Base-by-base conservation (phyloP, 2,888 invertebrate genomes). In the Liopterus haemorrhoidalis region DNA sequence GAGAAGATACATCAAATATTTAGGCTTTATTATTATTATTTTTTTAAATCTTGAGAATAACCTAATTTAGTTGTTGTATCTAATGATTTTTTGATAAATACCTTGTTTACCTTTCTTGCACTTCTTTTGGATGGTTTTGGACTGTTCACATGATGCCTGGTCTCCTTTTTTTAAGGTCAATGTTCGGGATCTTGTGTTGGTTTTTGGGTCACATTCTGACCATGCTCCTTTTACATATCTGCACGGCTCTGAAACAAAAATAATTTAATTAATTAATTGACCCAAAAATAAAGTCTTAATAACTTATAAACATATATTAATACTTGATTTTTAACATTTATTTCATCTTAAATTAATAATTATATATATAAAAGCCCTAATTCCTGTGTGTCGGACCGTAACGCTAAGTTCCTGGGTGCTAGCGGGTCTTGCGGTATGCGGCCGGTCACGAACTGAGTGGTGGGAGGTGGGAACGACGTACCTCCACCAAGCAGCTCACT, bases 21-120 rank as follows among this genome's bases (percentile, higher is more conserved):
- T n/a, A n/a, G n/a, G n/a, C n/a, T n/a, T n/a, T n/a, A n/a, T n/a
- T n/a, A n/a, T n/a, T n/a, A n/a, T n/a, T n/a, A n/a, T n/a, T n/a
- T n/a, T n/a, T n/a, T n/a, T n/a, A n/a, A n/a, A n/a, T n/a, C n/a
- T n/a, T n/a, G n/a, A n/a, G n/a, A n/a, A n/a, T n/a, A n/a, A n/a
- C n/a, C n/a, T n/a, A n/a, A n/a, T n/a, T n/a, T n/a, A n/a, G n/a
- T n/a, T n/a, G n/a, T n/a, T n/a, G n/a, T n/a, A n/a, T n/a, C n/a
- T n/a, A n/a, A n/a, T n/a, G n/a, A n/a, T n/a, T n/a, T n/a, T n/a
- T n/a, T n/a, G n/a, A n/a, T n/a, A n/a, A n/a, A n/a, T n/a, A n/a
- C n/a, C n/a, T n/a, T n/a, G n/a, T n/a, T n/a, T 72, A 88, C 90
- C 86, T 79, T 89, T 90, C 74, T 89, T 91, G 80, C 91, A 91